Base-by-base conservation (phyloP, 2,888 invertebrate species). In the Cryptocephalus primarius region DNA sequence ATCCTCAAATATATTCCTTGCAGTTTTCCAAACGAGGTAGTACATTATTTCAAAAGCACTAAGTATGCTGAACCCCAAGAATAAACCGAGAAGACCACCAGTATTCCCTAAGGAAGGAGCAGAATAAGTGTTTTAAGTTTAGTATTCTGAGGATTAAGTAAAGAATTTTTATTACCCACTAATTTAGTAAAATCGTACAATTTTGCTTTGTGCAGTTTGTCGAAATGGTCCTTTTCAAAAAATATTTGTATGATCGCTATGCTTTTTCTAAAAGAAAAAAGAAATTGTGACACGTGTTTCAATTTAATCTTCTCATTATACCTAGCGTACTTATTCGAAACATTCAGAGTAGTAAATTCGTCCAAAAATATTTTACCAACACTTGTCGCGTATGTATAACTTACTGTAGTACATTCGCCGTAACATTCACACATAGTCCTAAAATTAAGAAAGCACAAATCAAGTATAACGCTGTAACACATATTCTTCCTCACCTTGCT, bases 1-100 rank as follows among this genome's bases (percentile, higher is more conserved):
- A 8, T 48, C 12, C 10, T 31, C 4, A 22, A 10, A 32, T 22
- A 49, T 31, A 9, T n/a, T 39, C 32, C 42, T 10, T 6, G 39
- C 2, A n/a, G 33, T 86, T 85, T 46, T 51, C 49, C 52, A 50
- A 55, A 48, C 44, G 9, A 55, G 14, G 10, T 44, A 47, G 32
- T 55, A 55, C 13, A 51, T 69, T 0, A 80, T 52, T 56, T 76
- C 77, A 34, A 67, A 69, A 4, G 48, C 33, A 42, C 57, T 58
- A n/a, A 84, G 78, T 57, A 85, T 77, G 61, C 86, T 86, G 63
- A 87, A 86, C 1, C 87, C 87, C 79, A 87, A 78, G 63, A 85
- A 87, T 0, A 86, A 74, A 0, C 86, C 84, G 9, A 87, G 68
- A 1, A 87, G 69, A 0, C 86, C 87, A 13, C 87, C 86, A 1